Conservation (phyloP, 2,888 invertebrate genomes). For the Heliconius charithonia region DNA sequence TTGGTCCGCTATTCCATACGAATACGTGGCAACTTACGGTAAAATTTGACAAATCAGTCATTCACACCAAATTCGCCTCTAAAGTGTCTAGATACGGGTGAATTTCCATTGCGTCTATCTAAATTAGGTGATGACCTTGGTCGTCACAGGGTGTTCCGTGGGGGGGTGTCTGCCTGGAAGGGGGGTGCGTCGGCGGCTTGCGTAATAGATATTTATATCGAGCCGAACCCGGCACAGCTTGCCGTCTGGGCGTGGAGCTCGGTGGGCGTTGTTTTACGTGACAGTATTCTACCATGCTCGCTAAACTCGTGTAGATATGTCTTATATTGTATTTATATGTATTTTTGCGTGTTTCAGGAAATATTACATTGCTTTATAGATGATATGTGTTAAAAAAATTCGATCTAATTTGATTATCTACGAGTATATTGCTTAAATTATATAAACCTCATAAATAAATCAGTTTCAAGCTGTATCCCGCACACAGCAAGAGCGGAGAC, state of each 20-base stretch:
- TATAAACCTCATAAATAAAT: no score
- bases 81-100: slow-evolving; percentile 47
- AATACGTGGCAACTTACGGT: slow-evolving; percentile 44
- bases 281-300: slow-evolving; percentile 8
- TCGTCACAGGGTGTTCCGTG: slow-evolving; percentile 62
- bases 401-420: no score
- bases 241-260: slow-evolving; percentile 37
- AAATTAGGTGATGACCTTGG: slow-evolving; percentile 72
- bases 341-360: no score
- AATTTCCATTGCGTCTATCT: slow-evolving; percentile 49
- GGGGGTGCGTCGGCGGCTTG: slow-evolving; percentile 69
- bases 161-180: slow-evolving; percentile 64
- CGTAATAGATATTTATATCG: slow-evolving; percentile 78
- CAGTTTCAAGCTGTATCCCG: no score
- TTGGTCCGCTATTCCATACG: slow-evolving; percentile 51
- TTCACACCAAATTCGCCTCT: slow-evolving; percentile 51
- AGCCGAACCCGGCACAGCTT: slow-evolving; percentile 43
- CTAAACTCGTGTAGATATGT: background rate
- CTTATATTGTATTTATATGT: background rate
- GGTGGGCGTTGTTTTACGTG: slow-evolving; percentile 27
- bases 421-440: no score
- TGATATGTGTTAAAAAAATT: no score
- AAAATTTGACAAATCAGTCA: slow-evolving; percentile 32
- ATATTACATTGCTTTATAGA: no score
- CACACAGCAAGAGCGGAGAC: no score